Evolutionary conservation across 2,888 invertebrate genomes (phyloP).

Genomic region (Eupithecia subumbrata): DNA sequence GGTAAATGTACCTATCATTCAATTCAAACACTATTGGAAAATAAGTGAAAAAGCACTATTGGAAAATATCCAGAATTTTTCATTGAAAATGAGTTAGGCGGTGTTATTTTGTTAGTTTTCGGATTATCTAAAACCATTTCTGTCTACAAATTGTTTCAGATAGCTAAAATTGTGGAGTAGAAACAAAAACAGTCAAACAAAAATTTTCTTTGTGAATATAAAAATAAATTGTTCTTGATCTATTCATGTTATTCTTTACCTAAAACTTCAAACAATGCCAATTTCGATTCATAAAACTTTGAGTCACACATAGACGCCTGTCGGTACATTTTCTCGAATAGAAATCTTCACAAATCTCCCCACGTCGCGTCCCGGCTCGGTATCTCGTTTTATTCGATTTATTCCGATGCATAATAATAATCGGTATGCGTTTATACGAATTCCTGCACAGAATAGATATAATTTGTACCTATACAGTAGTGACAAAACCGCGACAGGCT

Average conservation of each 20-base stretch:
- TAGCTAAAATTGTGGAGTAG: too few relatives aligned
- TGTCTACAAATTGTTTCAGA: too few relatives aligned
- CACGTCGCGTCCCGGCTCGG: slow-evolving; percentile 42
- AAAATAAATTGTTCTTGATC: too few relatives aligned
- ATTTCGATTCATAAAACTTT: slow-evolving; percentile 18
- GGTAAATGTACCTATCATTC: too few relatives aligned
- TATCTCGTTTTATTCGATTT: slow-evolving; percentile 48
- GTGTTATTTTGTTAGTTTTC: too few relatives aligned
- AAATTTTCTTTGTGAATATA: too few relatives aligned
- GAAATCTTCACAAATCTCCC: slow-evolving; percentile 44
- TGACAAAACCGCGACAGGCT: background rate
- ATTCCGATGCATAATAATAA: slow-evolving; percentile 49
- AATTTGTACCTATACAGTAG: slow-evolving; percentile 10
- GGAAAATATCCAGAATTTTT: too few relatives aligned
- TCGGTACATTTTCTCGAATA: slow-evolving; percentile 29
- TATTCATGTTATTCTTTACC: background rate
- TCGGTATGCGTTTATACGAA: slow-evolving; percentile 49
- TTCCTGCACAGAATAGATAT: slow-evolving; percentile 32
- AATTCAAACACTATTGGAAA: too few relatives aligned
- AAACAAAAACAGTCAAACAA: too few relatives aligned
- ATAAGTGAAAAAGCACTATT: too few relatives aligned
- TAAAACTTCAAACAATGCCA: background rate
- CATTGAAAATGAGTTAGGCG: too few relatives aligned
- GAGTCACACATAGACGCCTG: slow-evolving; percentile 33
- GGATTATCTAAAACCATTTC: too few relatives aligned